A percentile compares a stretch with the other conserved stretches of the same genome.
These are phyloP conservation scores for Entomobrya multifasciata DNA, from an alignment of 2,888 invertebrate species.

Conservation along the genomic window DNA sequence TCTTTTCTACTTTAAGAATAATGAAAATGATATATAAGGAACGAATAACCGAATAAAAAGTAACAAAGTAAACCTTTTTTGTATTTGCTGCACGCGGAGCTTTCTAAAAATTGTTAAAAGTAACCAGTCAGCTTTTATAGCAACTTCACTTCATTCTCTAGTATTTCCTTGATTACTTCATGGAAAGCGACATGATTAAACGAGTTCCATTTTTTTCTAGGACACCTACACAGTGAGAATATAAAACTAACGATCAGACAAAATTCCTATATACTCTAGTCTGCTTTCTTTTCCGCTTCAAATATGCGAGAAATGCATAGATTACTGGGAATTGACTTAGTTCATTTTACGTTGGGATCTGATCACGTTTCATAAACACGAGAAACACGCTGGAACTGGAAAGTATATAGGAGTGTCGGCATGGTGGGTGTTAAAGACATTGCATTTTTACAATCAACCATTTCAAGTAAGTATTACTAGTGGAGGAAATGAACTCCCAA, in stretches of 20 bases:
- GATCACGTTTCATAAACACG: slow-evolving; percentile 47
- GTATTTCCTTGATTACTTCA: neutral
- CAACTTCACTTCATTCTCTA: neutral
- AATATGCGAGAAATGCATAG: neutral
- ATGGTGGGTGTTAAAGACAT: neutral
- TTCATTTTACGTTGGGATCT: slow-evolving; percentile 13
- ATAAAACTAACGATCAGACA: neutral
- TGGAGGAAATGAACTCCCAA: neutral
- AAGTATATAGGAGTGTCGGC: neutral
- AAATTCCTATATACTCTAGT: neutral
- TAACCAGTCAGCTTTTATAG: neutral
- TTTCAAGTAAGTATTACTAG: neutral
- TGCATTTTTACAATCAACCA: neutral
- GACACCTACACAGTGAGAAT: neutral
- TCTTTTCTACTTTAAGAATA: too few relatives aligned
- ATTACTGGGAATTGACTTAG: neutral
- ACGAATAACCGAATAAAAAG: too few relatives aligned
- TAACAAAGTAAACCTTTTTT: too few relatives aligned
- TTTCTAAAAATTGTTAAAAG: neutral
- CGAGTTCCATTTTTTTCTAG: slow-evolving; percentile 3
- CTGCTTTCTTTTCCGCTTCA: neutral
- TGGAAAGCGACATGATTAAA: neutral
- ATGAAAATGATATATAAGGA: too few relatives aligned
- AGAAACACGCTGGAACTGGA: slow-evolving; percentile 23
- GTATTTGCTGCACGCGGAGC: neutral